Base-by-base conservation (phyloP, 1,140 invertebrate genomes). In the Protaetia brevitarsis region DNA sequence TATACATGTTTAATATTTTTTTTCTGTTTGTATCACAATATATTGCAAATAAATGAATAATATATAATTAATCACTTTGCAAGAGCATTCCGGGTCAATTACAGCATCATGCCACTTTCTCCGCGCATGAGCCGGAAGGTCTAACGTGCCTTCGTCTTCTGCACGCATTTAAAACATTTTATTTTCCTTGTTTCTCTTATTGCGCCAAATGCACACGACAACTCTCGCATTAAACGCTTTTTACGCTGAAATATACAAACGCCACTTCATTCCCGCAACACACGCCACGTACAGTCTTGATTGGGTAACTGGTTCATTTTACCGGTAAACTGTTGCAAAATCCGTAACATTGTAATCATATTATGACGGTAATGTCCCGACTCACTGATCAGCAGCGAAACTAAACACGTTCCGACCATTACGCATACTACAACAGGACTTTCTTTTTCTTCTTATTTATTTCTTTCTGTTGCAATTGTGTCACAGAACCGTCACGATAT, bases 301-400 rank as follows among this genome's bases (percentile, higher is more conserved):
- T 51, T 51, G 11, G n/a, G 26, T 23, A 23, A 19, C 41, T 19
- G 41, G 19, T 23, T 51, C 41, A 10, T 51, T 51, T 51, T 51
- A 51, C 41, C 19, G 2, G 19, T 19, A 51, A 51, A 51, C 16
- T 51, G 41, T n/a, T 51, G 41, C 41, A 51, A 51, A 51, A 51
- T 51, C 41, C 19, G 41, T 51, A 51, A 51, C 41, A 51, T 51
- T 51, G 41, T 51, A 51, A 51, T 51, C 41, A 51, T 10, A 23
- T 19, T 51, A 51, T 51, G 11, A 7, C 41, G 19, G n/a, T 23
- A 23, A 51, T 51, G 41, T 16, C 41, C 41, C 19, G 19, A 51
- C 21, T 16, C 13, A 13, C 16, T 13, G 16, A 13, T 19, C 41
- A 10, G 41, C 41, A 34, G 13, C 41, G 41, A 10, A 8, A 23